phyloP scores from a whole-genome alignment of 2,888 invertebrate genomes.

The Latrodectus elegans region DNA sequence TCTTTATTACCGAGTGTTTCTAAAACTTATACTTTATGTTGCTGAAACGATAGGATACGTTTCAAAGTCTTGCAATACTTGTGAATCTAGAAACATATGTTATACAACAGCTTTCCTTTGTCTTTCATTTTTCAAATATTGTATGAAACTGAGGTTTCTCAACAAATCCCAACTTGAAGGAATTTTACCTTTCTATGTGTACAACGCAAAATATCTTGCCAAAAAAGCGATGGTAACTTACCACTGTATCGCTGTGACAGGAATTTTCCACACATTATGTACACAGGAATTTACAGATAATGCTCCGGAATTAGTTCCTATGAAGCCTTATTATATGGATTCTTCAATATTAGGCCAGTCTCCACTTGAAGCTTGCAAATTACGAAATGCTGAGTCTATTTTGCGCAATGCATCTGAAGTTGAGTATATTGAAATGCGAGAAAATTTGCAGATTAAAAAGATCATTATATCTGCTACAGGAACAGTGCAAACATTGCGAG shows the following conservation, averaged over 20 bases:
- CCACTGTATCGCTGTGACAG: slow-evolving; percentile 40
- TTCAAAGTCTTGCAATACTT: background rate
- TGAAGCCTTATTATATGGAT: slow-evolving; percentile 29
- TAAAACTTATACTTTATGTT: slow-evolving; percentile 30
- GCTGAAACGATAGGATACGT: slow-evolving; percentile 22
- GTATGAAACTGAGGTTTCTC: slow-evolving; percentile 36
- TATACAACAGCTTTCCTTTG: slow-evolving; percentile 21
- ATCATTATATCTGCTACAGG: slow-evolving; percentile 25
- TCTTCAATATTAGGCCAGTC: background rate
- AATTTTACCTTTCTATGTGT: slow-evolving; percentile 25
- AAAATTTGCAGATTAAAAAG: slow-evolving; percentile 26
- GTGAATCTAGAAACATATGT: background rate
- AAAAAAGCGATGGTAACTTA: slow-evolving; percentile 9
- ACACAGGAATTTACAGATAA: slow-evolving; percentile 3
- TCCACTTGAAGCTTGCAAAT: slow-evolving; percentile 16
- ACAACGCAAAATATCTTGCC: slow-evolving; percentile 14
- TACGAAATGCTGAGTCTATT: slow-evolving; percentile 5
- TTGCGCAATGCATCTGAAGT: slow-evolving; percentile 8
- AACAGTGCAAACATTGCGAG: background rate
- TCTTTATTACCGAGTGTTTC: slow-evolving; percentile 15
- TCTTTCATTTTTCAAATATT: slow-evolving; percentile 34
- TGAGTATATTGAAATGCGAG: slow-evolving; percentile 24
- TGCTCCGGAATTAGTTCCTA: slow-evolving; percentile 10
- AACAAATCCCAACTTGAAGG: slow-evolving; percentile 11
- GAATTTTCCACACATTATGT: slow-evolving; percentile 13